These are phyloP conservation scores for Digitonthophagus gazella DNA, from an alignment of 2,888 invertebrate species.

Conservation along the genomic window DNA sequence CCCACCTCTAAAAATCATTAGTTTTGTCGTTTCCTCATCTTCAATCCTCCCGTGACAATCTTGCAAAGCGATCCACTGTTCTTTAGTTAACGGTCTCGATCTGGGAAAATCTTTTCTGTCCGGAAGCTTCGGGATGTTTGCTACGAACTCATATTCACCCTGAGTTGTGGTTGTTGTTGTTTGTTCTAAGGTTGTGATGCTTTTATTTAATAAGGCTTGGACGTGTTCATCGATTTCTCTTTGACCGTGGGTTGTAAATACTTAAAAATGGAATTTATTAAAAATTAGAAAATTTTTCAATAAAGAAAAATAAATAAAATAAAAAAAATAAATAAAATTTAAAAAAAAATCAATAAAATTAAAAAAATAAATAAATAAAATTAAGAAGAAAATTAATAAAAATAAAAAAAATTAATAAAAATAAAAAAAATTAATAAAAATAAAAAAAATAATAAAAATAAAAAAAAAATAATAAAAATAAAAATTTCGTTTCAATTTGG, in stretches of 20 bases:
- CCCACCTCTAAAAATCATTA: slow-evolving; percentile 90
- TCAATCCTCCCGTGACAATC: slow-evolving; percentile 78
- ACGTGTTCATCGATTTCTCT: slow-evolving; percentile 62
- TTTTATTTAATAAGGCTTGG: slow-evolving; percentile 61
- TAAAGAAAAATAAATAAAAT: no score
- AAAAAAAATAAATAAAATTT: no score
- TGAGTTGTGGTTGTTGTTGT: slow-evolving; percentile 57
- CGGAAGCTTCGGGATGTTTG: slow-evolving; percentile 65
- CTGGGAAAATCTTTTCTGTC: slow-evolving; percentile 67
- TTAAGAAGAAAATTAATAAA: no score
- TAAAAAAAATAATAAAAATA: no score
- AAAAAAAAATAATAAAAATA: no score
- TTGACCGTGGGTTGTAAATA: slow-evolving; percentile 62
- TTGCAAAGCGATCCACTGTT: slow-evolving; percentile 80
- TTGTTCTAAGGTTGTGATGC: slow-evolving; percentile 52
- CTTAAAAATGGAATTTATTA: slow-evolving; percentile 42
- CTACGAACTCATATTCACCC: slow-evolving; percentile 72
- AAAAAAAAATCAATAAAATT: no score
- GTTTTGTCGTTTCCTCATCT: slow-evolving; percentile 75
- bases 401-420: no score
- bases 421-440: no score
- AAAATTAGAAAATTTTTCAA: slow-evolving; percentile 23
- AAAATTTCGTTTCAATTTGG: no score
- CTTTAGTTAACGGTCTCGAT: slow-evolving; percentile 69
- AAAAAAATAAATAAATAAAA: slow-evolving; percentile 20